Evolutionary conservation across 2,888 invertebrate species (phyloP), one percentile per base, ranked within the genome.

Genomic region (Villa cingulata): DNA sequence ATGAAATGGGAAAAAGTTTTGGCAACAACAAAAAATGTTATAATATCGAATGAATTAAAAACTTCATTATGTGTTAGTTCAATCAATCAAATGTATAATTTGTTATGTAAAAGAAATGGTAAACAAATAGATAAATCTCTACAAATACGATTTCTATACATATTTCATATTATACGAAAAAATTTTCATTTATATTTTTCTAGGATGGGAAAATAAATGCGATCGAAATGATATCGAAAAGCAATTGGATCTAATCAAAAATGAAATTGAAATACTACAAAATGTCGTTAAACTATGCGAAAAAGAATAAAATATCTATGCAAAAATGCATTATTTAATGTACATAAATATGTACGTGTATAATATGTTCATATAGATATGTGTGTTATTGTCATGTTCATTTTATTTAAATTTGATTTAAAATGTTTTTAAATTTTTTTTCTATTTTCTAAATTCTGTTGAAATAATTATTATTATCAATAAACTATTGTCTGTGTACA

Each of bases 1-100:
- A 53, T 62, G 0, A 62, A 60, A 42, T 68, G 66, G 65, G 68
- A 69, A 48, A 66, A 61, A 43, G 60, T 63, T 10, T 37, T 68
- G 12, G 58, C 59, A 1, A 53, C 53, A 5, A 60, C 63, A 29
- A 68, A 67, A 52, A 58, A 63, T 42, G 50, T 53, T 2, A 58
- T 67, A 1, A 53, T 52, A 12, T 52, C 52, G 2, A 60, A 63
- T 50, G 59, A 61, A 20, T 49, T 62, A 16, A 61, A 59, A 48
- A 63, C 52, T 34, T 59, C 60, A 34, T 61, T 64, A 6, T 54
- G 64, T 2, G 48, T 64, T 3, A 66, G 68, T 48, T 65, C 63
- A n/a, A 57, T 69, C 7, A 57, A 61, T 37, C 53, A 60, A 23
- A 55, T 69, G 47, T 66, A 65, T 52, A 53, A 56, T 4, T 45